Evolutionary conservation across 2,113 vertebrate species (phyloP).

Genomic region (Psettodes erumei): DNA sequence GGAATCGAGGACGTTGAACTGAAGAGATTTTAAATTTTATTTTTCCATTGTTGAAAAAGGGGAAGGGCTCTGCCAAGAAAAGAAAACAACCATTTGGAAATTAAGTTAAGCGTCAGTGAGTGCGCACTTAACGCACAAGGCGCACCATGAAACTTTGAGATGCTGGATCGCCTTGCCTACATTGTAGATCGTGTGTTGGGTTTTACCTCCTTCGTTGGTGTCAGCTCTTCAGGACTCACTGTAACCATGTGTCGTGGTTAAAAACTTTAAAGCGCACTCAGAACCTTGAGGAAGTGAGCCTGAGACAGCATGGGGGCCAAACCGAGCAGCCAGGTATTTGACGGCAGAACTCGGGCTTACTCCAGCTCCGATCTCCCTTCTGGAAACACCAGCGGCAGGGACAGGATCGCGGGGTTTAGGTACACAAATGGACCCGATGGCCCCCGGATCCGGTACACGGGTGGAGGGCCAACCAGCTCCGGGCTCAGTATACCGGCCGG

Average conservation of each 20-base stretch:
- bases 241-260: slow-evolving; percentile 60
- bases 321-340: slow-evolving; percentile 85
- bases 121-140: slow-evolving; percentile 70
- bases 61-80: slow-evolving; percentile 45
- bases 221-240: slow-evolving; percentile 30
- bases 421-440: slow-evolving; percentile 77
- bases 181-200: not conserved
- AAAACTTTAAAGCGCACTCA: slow-evolving; percentile 37
- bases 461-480: slow-evolving; percentile 66
- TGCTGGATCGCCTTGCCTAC: slow-evolving; percentile 33
- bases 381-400: slow-evolving; percentile 68
- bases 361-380: slow-evolving; percentile 92
- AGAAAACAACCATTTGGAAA: slow-evolving; percentile 55
- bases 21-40: slow-evolving; percentile 3
- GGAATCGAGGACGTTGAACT: not conserved
- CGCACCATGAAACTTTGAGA: slow-evolving; percentile 62
- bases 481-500: slow-evolving; percentile 86
- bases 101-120: slow-evolving; percentile 56
- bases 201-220: slow-evolving; percentile 41
- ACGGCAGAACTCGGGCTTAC: slow-evolving; percentile 91
- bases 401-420: slow-evolving; percentile 79
- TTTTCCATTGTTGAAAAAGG: slow-evolving; percentile 39
- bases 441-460: slow-evolving; percentile 79
- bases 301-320: slow-evolving; percentile 87
- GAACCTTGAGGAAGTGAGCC: slow-evolving; percentile 14